phyloP scores from a whole-genome alignment of 2,113 vertebrate genomes.

The Xiphophorus hellerii region DNA sequence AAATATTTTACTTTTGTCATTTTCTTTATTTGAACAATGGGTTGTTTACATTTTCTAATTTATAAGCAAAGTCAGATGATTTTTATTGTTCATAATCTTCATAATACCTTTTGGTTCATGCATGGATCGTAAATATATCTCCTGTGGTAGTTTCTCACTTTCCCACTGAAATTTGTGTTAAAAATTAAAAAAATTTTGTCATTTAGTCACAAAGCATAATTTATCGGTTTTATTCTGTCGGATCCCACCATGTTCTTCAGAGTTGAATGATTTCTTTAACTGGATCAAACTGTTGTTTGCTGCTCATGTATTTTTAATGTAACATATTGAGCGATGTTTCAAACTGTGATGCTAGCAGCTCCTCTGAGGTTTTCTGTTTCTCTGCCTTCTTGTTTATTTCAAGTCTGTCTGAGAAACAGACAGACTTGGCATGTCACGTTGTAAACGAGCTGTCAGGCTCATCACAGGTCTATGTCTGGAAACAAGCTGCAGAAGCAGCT shows the following conservation, averaged over 20 bases:
- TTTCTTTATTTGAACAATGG: neutral
- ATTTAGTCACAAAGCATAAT: neutral
- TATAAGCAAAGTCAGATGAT: neutral
- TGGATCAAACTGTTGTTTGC: neutral
- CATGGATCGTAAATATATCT: no score
- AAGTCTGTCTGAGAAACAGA: conserved; percentile 26
- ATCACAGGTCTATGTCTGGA: conserved; percentile 56
- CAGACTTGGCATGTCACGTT: conserved; percentile 24
- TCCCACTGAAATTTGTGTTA: no score
- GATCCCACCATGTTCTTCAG: neutral
- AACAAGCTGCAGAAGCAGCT: conserved; percentile 40
- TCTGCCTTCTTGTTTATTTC: neutral
- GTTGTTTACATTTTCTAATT: neutral
- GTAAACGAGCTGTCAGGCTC: conserved; percentile 45
- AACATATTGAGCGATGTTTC: neutral
- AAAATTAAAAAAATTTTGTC: no score
- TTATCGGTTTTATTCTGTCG: neutral
- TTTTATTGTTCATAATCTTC: neutral
- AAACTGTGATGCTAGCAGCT: neutral
- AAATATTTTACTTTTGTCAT: no score
- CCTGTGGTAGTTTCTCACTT: no score
- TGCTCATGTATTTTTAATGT: neutral
- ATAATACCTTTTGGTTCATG: neutral
- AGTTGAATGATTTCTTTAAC: neutral
- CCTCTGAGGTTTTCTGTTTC: neutral